Evolutionary conservation across 1,140 invertebrate genomes (phyloP).

Genomic region (Trachymyrmex septentrionalis): DNA sequence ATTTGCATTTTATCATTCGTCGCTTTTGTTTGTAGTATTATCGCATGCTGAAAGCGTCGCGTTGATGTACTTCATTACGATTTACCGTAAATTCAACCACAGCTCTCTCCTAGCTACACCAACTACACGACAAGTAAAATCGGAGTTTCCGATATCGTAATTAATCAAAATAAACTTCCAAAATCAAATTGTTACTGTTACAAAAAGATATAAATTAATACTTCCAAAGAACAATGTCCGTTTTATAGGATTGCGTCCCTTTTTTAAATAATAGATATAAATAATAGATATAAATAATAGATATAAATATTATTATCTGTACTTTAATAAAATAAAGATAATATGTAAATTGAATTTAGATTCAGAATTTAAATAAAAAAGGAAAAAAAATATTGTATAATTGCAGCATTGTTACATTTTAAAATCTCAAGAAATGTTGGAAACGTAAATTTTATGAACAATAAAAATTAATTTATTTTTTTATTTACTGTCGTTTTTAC

Average conservation of each 20-base stretch:
- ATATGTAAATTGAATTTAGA: neutral
- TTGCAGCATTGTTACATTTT: neutral
- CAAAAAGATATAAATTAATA: neutral
- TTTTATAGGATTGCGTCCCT: neutral
- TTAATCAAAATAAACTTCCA: slow-evolving; percentile 3
- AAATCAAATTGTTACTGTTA: slow-evolving; percentile 2
- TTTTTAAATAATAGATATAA: neutral
- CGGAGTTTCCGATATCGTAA: neutral
- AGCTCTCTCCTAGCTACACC: neutral
- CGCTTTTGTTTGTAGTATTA: slow-evolving; percentile 61
- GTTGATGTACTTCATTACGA: slow-evolving; percentile 56
- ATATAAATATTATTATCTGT: no score
- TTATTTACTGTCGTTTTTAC: neutral
- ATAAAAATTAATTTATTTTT: neutral
- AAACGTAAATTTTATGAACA: neutral
- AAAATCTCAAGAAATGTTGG: neutral
- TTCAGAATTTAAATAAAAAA: neutral
- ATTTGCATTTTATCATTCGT: slow-evolving; percentile 64
- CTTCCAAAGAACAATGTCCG: neutral
- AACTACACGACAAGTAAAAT: neutral
- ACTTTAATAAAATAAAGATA: neutral
- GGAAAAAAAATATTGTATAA: neutral
- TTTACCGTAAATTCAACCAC: slow-evolving; percentile 48
- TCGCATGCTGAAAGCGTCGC: slow-evolving; percentile 47
- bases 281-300: neutral